A percentile compares a stretch with the other conserved stretches of the same genome.
These are phyloP conservation scores for Coracopsis vasa DNA, from an alignment of 2,113 vertebrate species.

Conservation along the genomic window DNA sequence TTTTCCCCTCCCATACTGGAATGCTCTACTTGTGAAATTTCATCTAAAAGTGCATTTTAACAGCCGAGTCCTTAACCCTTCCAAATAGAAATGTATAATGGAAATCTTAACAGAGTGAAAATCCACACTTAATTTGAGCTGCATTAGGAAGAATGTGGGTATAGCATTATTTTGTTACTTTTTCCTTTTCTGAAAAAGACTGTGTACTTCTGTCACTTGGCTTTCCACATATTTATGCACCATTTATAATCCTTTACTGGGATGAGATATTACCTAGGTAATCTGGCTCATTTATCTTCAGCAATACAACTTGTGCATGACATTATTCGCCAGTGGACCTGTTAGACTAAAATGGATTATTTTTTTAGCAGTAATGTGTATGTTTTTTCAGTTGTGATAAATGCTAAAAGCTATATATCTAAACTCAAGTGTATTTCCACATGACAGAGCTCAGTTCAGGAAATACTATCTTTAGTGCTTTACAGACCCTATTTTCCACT, in stretches of 20 bases:
- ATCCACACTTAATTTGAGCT: slow-evolving; percentile 14
- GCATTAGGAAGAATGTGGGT: background rate
- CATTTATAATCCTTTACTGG: background rate
- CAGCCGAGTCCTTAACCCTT: background rate
- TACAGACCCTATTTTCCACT: background rate
- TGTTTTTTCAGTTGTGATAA: background rate
- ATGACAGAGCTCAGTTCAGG: background rate
- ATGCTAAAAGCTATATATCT: background rate
- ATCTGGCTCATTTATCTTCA: slow-evolving; percentile 28
- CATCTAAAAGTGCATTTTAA: slow-evolving; percentile 12
- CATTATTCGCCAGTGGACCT: background rate
- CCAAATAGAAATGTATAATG: background rate
- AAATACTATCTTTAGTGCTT: background rate
- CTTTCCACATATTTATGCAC: slow-evolving; percentile 1
- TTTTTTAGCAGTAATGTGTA: background rate
- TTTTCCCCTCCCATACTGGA: background rate
- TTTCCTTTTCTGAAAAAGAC: background rate
- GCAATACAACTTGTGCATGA: background rate
- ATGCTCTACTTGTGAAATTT: slow-evolving; percentile 14
- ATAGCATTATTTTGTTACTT: slow-evolving; percentile 7
- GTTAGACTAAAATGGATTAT: background rate
- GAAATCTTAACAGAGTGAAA: slow-evolving; percentile 33
- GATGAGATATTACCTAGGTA: background rate
- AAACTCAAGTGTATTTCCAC: background rate
- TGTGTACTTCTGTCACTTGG: background rate